Conservation (phyloP, 64 coral and sea anemone genomes). For the Dendronephthya gigantea region DNA sequence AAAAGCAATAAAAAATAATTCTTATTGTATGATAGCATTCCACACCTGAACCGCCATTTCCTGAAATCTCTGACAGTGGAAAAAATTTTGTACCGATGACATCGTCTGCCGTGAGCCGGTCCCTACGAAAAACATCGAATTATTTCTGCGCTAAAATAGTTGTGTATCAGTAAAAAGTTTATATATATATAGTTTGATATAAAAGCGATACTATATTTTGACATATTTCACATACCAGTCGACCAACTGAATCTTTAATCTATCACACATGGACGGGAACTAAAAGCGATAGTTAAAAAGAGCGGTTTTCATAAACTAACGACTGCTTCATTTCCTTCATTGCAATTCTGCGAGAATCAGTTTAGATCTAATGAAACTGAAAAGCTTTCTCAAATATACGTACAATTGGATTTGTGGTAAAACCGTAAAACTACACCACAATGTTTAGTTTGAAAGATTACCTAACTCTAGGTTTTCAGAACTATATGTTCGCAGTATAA, state of each 20-base stretch:
- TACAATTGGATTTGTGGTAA: too few species aligned
- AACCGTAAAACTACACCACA: too few species aligned
- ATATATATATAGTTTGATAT: not conserved
- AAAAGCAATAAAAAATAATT: conserved; percentile 21
- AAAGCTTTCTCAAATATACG: too few species aligned
- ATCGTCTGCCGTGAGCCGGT: conserved; percentile 62
- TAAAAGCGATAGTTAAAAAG: conserved; percentile 26
- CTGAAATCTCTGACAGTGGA: conserved; percentile 61
- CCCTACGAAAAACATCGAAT: conserved; percentile 34
- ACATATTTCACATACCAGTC: conserved; percentile 35
- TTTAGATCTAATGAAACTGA: too few species aligned
- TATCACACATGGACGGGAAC: conserved; percentile 62
- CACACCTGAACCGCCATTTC: conserved; percentile 76
- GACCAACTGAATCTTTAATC: conserved; percentile 42
- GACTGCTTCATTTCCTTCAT: not conserved
- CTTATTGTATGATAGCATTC: conserved; percentile 14
- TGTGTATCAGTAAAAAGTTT: not conserved
- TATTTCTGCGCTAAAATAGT: not conserved
- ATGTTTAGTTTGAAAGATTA: too few species aligned
- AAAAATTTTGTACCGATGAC: conserved; percentile 66
- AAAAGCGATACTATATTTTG: not conserved
- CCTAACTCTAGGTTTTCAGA: too few species aligned
- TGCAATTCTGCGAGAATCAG: too few species aligned
- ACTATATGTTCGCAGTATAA: too few species aligned
- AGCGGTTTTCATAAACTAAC: not conserved